Conservation (phyloP, 2,888 invertebrate genomes). For the Conchocele bisecta region DNA sequence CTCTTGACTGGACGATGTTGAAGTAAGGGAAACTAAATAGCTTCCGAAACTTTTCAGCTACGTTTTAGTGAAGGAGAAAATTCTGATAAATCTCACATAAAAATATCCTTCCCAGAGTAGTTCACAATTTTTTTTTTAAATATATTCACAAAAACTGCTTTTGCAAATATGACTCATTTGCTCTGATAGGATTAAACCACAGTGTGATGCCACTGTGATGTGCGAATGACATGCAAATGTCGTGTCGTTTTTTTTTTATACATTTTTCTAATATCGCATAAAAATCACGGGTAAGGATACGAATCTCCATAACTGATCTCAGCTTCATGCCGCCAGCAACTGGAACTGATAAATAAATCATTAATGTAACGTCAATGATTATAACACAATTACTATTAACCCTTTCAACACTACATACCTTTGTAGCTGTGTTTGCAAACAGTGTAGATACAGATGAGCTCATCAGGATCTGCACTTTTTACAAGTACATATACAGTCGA, state of each 20-base stretch:
- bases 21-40: conserved; percentile 86
- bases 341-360: conserved; percentile 41
- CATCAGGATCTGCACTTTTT: no score
- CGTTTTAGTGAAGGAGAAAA: conserved; percentile 4
- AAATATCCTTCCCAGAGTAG: not conserved
- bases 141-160: not conserved
- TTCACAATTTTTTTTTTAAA: no score
- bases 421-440: no score
- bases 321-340: conserved; percentile 68
- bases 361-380: no score
- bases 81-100: not conserved
- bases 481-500: no score
- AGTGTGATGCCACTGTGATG: no score
- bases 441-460: no score
- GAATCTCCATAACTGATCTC: conserved; percentile 71
- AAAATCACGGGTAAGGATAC: conserved; percentile 65
- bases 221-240: no score
- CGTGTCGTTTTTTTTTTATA: not conserved
- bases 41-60: conserved; percentile 70
- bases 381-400: no score
- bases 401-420: no score
- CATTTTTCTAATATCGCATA: not conserved
- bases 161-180: no score
- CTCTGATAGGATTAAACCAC: no score
- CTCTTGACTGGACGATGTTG: conserved; percentile 89